Evolutionary conservation across 2,888 invertebrate genomes (phyloP).

Genomic region (Pseudoips prasinana): DNA sequence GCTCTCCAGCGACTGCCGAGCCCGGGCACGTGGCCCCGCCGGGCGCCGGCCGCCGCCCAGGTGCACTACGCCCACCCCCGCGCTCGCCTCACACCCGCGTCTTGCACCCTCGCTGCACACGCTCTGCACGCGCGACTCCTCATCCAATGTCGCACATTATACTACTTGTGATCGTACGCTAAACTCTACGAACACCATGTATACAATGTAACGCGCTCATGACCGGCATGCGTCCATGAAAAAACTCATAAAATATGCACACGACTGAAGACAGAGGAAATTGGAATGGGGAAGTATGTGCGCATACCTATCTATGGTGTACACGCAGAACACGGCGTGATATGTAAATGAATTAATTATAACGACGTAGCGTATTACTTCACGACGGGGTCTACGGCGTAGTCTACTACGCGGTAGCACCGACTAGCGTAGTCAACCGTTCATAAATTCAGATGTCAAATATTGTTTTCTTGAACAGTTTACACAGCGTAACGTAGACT

Average conservation of each 20-base stretch:
- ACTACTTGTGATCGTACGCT: constrained; percentile 2
- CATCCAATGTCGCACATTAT: constrained; percentile 20
- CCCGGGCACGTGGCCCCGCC: constrained; percentile 69
- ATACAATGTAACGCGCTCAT: constrained; percentile 5
- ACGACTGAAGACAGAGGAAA: constrained; percentile 22
- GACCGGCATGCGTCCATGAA: constrained; percentile 8
- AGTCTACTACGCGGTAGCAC: constrained; percentile 7
- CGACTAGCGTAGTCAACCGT: too few species aligned
- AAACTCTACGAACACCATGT: constrained; percentile 2
- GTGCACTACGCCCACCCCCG: constrained; percentile 54
- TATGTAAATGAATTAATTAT: constrained; percentile 33
- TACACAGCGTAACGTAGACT: constrained; percentile 13
- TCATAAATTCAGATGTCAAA: too few species aligned
- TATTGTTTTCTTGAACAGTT: too few species aligned
- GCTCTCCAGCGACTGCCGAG: constrained; percentile 62
- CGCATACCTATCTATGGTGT: constrained; percentile 12
- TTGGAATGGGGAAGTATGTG: constrained; percentile 21
- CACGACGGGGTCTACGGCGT: constrained; percentile 25
- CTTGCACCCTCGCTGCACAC: constrained; percentile 35
- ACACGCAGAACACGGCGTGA: constrained; percentile 18
- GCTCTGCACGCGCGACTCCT: constrained; percentile 26
- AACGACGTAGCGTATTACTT: constrained; percentile 17
- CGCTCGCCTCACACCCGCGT: constrained; percentile 17
- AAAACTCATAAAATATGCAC: constrained; percentile 28
- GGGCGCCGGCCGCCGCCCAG: constrained; percentile 71